A percentile compares a stretch with the other conserved stretches of the same genome.
phyloP scores from a whole-genome alignment of 2,888 invertebrate genomes.

The Eupeodes luniger region DNA sequence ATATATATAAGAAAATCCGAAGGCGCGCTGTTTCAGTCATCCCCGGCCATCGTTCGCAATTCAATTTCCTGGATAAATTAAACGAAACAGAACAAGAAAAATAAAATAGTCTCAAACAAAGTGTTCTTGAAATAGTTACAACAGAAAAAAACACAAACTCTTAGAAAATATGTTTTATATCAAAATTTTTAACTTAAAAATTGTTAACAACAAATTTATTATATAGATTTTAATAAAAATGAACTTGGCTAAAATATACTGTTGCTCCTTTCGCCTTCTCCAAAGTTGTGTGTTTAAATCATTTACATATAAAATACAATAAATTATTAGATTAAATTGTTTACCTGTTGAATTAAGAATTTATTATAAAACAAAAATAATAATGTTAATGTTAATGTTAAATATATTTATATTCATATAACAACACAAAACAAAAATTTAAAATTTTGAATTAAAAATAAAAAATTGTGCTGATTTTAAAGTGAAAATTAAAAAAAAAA shows the following conservation, averaged over 20 bases:
- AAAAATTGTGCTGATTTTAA: background rate
- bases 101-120: constrained; percentile 17
- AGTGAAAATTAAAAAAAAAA: constrained; percentile 13
- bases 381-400: constrained; percentile 18
- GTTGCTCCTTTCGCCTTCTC: background rate
- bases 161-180: constrained; percentile 25
- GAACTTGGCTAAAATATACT: background rate
- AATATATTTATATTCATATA: background rate
- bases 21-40: constrained; percentile 75
- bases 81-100: background rate
- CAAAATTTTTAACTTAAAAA: background rate
- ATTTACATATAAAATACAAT: background rate
- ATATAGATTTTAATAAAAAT: background rate
- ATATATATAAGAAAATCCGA: constrained; percentile 62
- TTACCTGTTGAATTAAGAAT: constrained; percentile 25
- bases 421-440: background rate
- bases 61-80: constrained; percentile 41
- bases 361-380: background rate
- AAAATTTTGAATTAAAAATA: background rate
- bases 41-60: constrained; percentile 69
- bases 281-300: constrained; percentile 31
- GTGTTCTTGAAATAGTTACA: constrained; percentile 18
- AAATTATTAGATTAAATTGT: background rate
- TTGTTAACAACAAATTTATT: background rate
- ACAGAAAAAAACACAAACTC: background rate